Evolutionary conservation across 2,888 invertebrate genomes (phyloP), one percentile per base, ranked within the genome.

Genomic region (Agonopterix subpropinquella): DNA sequence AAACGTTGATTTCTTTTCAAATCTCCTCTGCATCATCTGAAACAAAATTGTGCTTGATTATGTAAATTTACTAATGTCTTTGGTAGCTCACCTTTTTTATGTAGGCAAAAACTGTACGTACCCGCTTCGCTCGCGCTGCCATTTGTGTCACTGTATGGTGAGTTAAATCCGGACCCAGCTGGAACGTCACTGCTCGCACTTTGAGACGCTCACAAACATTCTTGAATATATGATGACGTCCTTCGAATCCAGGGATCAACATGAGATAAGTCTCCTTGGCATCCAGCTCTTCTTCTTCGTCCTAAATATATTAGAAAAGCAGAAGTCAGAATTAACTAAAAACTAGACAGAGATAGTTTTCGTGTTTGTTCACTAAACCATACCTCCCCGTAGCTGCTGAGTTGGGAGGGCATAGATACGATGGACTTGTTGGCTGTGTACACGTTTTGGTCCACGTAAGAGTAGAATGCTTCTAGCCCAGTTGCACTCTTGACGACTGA

Each of bases 241-340:
- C 77, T 57, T 77, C 77, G 48, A 77, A 79, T 0, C 78, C 78
- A 43, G 79, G 76, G 52, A 78, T 65, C 44, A 79, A 48, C 48
- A 72, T 67, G 13, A 78, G 50, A 44, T 67, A 67, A 0, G 63
- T 59, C 1, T 56, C 59, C 5, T 57, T 57, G 0, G 59, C 56
- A 18, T 77, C 65, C 3, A 71, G 41, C 28, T 69, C 64, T 47
- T 52, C 62, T 48, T 66, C 66, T 8, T 53, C n/a, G 1, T n/a
- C 56, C 75, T 76, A 54, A 18, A 56, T 59, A 13, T 10, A 73
- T 76, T 53, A 18, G 55, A 59, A 9, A 11, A 28, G 28, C 28
- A 28, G 28, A 28, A 28, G 28, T 28, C 28, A 28, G 28, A 28
- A 28, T 28, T 28, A 28, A 28, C 28, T 7, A 28, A 28, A 28